A percentile compares a stretch with the other conserved stretches of the same genome.
These are phyloP conservation scores for Sogatella furcifera DNA, from an alignment of 1,140 invertebrate genomes.

Conservation along the genomic window DNA sequence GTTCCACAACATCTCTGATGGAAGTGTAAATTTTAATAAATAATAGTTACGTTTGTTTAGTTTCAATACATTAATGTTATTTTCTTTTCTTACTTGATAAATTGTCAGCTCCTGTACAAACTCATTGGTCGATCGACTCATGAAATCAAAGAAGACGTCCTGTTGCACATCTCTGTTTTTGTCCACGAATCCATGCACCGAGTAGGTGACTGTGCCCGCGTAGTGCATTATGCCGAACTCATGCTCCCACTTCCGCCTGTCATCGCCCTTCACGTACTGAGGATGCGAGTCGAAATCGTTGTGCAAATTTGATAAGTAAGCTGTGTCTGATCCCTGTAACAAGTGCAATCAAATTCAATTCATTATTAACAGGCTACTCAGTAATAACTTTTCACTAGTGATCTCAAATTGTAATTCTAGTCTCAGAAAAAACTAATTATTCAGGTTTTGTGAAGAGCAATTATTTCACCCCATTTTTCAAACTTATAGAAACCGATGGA, in stretches of 20 bases:
- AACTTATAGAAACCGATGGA: too few species aligned
- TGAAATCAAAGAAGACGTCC: slow-evolving; percentile 88
- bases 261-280: slow-evolving; percentile 78
- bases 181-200: slow-evolving; percentile 88
- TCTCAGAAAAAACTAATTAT: too few species aligned
- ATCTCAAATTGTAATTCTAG: too few species aligned
- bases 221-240: slow-evolving; percentile 91
- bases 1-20: too few species aligned
- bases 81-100: slow-evolving; percentile 47
- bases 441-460: too few species aligned
- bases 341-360: not conserved
- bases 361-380: too few species aligned
- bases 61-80: not conserved
- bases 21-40: too few species aligned
- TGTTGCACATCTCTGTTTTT: slow-evolving; percentile 94
- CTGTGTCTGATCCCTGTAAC: slow-evolving; percentile 64
- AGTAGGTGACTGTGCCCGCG: slow-evolving; percentile 88
- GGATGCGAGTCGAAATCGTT: slow-evolving; percentile 76
- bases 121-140: slow-evolving; percentile 73
- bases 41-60: not conserved
- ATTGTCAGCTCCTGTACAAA: slow-evolving; percentile 82
- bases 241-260: slow-evolving; percentile 79
- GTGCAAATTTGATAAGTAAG: slow-evolving; percentile 84
- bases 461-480: too few species aligned
- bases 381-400: too few species aligned